Evolutionary conservation across 2,888 invertebrate species (phyloP), one percentile per base, ranked within the genome.

Genomic region (Congeria kusceri): DNA sequence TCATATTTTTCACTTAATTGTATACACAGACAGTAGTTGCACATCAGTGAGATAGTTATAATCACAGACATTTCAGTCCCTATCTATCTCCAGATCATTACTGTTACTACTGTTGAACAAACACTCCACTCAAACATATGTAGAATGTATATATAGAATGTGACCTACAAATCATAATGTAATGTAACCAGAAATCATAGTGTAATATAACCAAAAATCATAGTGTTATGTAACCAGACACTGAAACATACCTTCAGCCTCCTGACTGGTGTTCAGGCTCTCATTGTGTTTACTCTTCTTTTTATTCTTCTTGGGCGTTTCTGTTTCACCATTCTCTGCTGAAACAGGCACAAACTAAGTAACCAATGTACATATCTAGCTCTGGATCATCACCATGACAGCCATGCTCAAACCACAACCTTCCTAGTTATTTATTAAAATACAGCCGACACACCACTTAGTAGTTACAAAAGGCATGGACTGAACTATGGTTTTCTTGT

Each of bases 291-390:
- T 80, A 69, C 77, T 76, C 25, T 79, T 75, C 72, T 83, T 76
- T 44, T 77, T 71, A 53, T 87, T 71, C 75, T 86, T 88, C 75
- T 86, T n/a, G 61, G 84, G 79, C 57, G 62, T 59, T 58, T 77
- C 79, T 63, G 70, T 83, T 67, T 58, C 72, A 62, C 77, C 77
- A 29, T 49, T 73, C 59, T 77, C 57, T 70, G 53, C 74, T 74
- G 59, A 67, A 63, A 64, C 0, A 27, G 15, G 44, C 46, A 61
- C 57, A 71, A 53, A 44, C 11, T 28, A 25, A 25, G 23, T 23
- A 11, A 25, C 56, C 9, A 56, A 25, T 23, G 4, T 56, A 56
- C 11, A 56, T 72, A 72, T 72, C 71, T 72, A 72, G 64, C 71
- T 72, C 71, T 58, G 28, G 13, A 72, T 72, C 71, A 72, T 72